Evolutionary conservation across 1,140 invertebrate species (phyloP).

Genomic region (Heliconius congener): DNA sequence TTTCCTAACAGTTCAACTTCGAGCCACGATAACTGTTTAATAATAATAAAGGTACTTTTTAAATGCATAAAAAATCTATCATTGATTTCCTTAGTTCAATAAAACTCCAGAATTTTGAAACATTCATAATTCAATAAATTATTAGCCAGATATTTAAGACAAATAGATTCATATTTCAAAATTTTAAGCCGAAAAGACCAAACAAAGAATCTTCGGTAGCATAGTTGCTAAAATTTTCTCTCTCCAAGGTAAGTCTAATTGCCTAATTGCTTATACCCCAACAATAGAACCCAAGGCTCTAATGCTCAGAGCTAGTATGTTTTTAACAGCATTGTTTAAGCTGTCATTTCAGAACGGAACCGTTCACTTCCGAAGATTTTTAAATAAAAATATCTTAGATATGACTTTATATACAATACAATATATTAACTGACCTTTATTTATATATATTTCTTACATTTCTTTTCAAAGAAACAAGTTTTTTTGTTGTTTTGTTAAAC

Average conservation of each 20-base stretch:
- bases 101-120: neutral
- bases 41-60: neutral
- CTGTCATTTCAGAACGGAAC: conserved; percentile 55
- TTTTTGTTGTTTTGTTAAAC: too few relatives aligned
- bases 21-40: neutral
- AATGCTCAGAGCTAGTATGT: conserved; percentile 55
- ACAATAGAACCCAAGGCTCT: conserved; percentile 68
- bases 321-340: conserved; percentile 59
- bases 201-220: conserved; percentile 2
- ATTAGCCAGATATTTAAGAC: neutral
- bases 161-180: neutral
- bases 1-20: conserved; percentile 10
- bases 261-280: conserved; percentile 63
- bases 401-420: neutral
- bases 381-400: neutral
- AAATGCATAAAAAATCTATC: neutral
- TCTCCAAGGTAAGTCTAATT: conserved; percentile 68
- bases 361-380: conserved; percentile 60
- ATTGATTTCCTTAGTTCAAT: neutral
- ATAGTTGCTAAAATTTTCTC: conserved; percentile 48
- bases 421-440: too few relatives aligned
- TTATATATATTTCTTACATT: too few relatives aligned
- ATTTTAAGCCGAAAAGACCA: neutral
- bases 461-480: neutral
- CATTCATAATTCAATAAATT: neutral